Percentiles rank a stretch among this genome's conserved stretches.
Evolutionary conservation across 2,888 invertebrate species (phyloP).

Genomic region (Drosophila emarginata): DNA sequence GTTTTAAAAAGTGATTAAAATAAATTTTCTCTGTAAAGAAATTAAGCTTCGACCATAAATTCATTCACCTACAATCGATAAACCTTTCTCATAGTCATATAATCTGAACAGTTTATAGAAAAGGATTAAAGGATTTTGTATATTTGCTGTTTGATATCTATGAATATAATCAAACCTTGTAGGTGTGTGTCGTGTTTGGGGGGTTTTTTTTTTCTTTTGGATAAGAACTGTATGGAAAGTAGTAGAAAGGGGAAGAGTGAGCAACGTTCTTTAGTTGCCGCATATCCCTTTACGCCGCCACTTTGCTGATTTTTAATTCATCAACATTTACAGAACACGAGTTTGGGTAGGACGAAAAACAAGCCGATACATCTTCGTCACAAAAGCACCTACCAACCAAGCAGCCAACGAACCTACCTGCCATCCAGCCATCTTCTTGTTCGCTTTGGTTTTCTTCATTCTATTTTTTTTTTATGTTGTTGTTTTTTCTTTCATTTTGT

Average conservation of each 20-base stretch:
- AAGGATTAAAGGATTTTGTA: too few species aligned
- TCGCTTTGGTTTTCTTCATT: not conserved
- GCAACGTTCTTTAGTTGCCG: constrained; percentile 18
- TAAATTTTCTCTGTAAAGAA: not conserved
- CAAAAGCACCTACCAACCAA: constrained; percentile 46
- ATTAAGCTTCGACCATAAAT: too few species aligned
- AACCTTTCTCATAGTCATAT: too few species aligned
- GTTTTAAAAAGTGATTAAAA: not conserved
- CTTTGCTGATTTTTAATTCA: constrained; percentile 60
- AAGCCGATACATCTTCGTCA: constrained; percentile 62
- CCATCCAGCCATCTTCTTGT: not conserved
- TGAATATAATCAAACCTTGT: too few species aligned
- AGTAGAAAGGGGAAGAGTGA: constrained; percentile 1
- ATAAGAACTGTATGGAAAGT: too few species aligned
- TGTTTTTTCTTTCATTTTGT: constrained; percentile 26
- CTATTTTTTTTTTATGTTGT: not conserved
- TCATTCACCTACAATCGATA: too few species aligned
- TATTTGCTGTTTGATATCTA: too few species aligned
- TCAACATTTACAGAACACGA: constrained; percentile 45
- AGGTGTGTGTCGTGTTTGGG: too few species aligned
- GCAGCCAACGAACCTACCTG: constrained; percentile 16
- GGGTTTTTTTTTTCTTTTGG: too few species aligned
- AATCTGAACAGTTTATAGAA: too few species aligned
- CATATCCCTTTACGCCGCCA: constrained; percentile 14
- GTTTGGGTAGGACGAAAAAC: constrained; percentile 18